phyloP scores from a whole-genome alignment of 2,888 invertebrate genomes.

The Epirrhoe tristata region DNA sequence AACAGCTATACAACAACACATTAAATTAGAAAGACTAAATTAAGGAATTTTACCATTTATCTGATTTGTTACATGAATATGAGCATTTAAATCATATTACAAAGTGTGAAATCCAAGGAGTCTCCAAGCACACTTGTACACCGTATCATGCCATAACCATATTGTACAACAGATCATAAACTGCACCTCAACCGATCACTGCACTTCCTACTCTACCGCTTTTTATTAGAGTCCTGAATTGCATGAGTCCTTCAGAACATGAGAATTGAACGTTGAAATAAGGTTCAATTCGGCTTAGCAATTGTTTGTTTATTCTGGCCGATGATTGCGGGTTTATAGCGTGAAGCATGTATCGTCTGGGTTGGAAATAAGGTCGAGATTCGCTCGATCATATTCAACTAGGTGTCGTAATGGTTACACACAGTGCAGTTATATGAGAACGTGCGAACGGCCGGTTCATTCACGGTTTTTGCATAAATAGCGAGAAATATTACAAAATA shows the following conservation, averaged over 20 bases:
- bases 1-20: not conserved
- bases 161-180: slow-evolving; percentile 26
- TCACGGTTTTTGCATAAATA: slow-evolving; percentile 48
- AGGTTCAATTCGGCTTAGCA: slow-evolving; percentile 21
- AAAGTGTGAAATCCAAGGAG: slow-evolving; percentile 3
- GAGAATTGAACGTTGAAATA: slow-evolving; percentile 14
- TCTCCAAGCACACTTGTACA: slow-evolving; percentile 9
- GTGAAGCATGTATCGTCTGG: slow-evolving; percentile 12
- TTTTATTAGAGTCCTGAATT: slow-evolving; percentile 19
- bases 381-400: slow-evolving; percentile 20
- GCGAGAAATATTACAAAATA: slow-evolving; percentile 45
- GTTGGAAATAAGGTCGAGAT: slow-evolving; percentile 25
- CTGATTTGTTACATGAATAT: not conserved
- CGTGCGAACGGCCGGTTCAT: slow-evolving; percentile 46
- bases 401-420: slow-evolving; percentile 47
- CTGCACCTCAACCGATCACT: slow-evolving; percentile 13
- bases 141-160: slow-evolving; percentile 23
- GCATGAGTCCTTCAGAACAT: slow-evolving; percentile 18
- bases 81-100: not conserved
- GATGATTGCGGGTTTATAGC: slow-evolving; percentile 18
- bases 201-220: slow-evolving; percentile 21
- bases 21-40: not conserved
- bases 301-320: slow-evolving; percentile 29
- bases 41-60: too few species aligned
- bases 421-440: slow-evolving; percentile 47